Conservation (phyloP, 2,113 vertebrate species). For the Empidonax traillii region DNA sequence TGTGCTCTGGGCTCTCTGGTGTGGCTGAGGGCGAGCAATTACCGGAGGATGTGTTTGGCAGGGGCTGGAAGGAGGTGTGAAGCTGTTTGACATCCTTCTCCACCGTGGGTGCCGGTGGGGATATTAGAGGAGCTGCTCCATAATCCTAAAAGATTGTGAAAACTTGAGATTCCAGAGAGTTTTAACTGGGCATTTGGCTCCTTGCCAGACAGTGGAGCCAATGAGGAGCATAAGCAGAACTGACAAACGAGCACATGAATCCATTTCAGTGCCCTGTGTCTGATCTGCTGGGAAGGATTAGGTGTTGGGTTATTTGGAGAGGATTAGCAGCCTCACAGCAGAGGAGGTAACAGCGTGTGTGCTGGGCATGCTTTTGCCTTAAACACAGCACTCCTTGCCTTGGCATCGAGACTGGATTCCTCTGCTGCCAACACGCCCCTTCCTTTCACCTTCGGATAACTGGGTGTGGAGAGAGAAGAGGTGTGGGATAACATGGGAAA, state of each 20-base stretch:
- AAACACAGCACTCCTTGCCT: neutral
- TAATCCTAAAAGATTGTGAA: neutral
- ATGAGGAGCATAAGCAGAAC: neutral
- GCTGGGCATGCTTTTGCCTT: neutral
- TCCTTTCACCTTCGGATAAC: neutral
- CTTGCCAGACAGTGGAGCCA: neutral
- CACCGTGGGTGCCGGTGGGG: neutral
- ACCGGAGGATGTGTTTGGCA: neutral
- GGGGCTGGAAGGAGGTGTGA: neutral
- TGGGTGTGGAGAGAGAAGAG: neutral
- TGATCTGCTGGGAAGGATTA: constrained; percentile 47
- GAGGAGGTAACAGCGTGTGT: neutral
- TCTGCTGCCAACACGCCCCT: neutral
- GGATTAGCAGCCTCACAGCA: neutral
- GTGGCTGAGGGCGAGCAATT: neutral
- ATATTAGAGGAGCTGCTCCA: neutral
- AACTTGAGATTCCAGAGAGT: neutral
- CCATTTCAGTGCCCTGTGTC: neutral
- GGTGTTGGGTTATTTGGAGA: neutral
- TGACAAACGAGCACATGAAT: neutral
- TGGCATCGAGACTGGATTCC: neutral
- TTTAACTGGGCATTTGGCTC: neutral
- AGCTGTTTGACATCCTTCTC: neutral
- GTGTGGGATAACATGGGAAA: neutral
- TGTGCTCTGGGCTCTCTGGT: neutral